These are phyloP conservation scores for Crepidodera aurea DNA, from an alignment of 2,888 invertebrate species.

Conservation along the genomic window DNA sequence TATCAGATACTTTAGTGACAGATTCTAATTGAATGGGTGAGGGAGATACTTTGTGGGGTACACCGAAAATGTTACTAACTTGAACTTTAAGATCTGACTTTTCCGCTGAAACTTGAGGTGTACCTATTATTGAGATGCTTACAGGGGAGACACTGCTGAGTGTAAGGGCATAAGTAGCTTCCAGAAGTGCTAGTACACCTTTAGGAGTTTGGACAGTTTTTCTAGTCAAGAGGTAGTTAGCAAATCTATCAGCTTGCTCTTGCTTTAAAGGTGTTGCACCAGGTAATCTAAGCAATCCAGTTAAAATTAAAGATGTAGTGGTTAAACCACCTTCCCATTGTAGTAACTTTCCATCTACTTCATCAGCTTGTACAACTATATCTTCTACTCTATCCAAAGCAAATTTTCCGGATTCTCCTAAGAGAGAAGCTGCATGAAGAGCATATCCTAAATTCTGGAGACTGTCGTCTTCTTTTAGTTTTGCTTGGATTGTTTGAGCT, in stretches of 20 bases:
- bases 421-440: constrained; percentile 80
- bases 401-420: constrained; percentile 71
- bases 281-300: constrained; percentile 63
- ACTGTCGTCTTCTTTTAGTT: constrained; percentile 86
- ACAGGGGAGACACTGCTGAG: constrained; percentile 75
- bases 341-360: constrained; percentile 83
- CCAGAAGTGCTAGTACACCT: constrained; percentile 82
- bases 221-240: constrained; percentile 81
- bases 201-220: constrained; percentile 87
- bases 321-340: constrained; percentile 94
- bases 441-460: constrained; percentile 79
- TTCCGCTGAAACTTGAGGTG: constrained; percentile 77
- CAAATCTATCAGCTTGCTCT: constrained; percentile 87
- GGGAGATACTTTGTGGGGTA: constrained; percentile 73
- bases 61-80: constrained; percentile 79
- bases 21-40: constrained; percentile 77
- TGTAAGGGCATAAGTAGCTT: constrained; percentile 71
- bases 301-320: constrained; percentile 72
- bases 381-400: constrained; percentile 85
- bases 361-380: constrained; percentile 94
- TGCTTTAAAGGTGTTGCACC: constrained; percentile 75
- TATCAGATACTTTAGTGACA: constrained; percentile 76
- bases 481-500: constrained; percentile 75
- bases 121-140: constrained; percentile 81
- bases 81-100: constrained; percentile 71